Base-by-base conservation (phyloP, 2,113 vertebrate genomes). In the Passer domesticus region DNA sequence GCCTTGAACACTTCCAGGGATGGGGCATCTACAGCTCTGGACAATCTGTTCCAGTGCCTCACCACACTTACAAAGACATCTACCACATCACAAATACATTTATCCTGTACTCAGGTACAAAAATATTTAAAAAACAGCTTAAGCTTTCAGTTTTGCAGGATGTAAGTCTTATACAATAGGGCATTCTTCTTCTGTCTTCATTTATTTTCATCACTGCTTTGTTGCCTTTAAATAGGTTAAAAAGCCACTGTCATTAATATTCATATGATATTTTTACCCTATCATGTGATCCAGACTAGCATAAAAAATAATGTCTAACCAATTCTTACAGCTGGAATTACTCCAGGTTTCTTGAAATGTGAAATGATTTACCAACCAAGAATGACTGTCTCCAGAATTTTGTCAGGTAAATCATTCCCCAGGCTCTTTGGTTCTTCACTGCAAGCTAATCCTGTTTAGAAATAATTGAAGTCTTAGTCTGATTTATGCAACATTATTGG, bases 401-500 rank as follows among this genome's bases (percentile, higher is more conserved):
- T 78, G 49, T 69, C 58, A 55, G 67, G 53, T 92, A 88, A 94
- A 83, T 95, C 80, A 90, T 75, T 83, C 35, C 89, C 41, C 39
- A 39, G 86, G 83, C 72, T 63, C 92, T 96, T 96, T 93, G 80
- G 87, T 96, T 94, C 74, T 82, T 87, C 73, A 37, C 39, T 67
- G 79, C 58, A 66, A 91, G 49, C 15, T 94, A 89, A 95, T 96
- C 58, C 43, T 83, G 24, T 97, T 97, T 94, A 85, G 87, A 93
- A 93, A 93, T 52, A 79, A 70, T 62, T 93, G 90, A 89, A 83
- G 74, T 81, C 87, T 92, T 80, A 95, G 28, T 90, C 56, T 95
- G 97, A 97, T 96, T 97, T 95, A 89, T 96, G 74, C 46, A 84
- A 66, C 55, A 43, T 90, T 94, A 90, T 66, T 94, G 70, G 62